phyloP scores from a whole-genome alignment of 2,797 vertebrate species.

The Cephalopachus bancanus region DNA sequence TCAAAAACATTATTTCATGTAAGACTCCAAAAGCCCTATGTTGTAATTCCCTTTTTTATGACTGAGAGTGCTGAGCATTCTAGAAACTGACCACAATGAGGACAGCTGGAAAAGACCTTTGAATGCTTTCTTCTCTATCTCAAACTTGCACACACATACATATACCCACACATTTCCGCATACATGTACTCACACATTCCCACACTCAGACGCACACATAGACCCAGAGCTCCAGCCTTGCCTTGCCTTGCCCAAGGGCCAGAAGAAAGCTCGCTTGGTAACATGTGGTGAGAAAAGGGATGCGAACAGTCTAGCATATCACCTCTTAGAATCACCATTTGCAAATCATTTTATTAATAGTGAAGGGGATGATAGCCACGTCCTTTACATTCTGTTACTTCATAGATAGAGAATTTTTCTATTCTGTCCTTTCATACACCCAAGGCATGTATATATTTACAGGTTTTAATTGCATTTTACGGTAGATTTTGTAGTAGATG shows the following conservation, averaged over 20 bases:
- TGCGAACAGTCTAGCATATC: neutral
- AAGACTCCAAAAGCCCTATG: neutral
- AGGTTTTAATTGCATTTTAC: too few relatives aligned
- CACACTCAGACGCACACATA: too few relatives aligned
- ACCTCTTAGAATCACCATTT: neutral
- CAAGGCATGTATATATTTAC: too few relatives aligned
- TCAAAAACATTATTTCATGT: conserved; percentile 54
- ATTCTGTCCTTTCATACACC: too few relatives aligned
- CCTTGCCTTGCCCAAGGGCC: neutral
- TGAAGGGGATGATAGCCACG: neutral
- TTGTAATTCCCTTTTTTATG: conserved; percentile 49
- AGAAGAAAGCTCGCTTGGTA: neutral
- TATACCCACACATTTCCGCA: too few relatives aligned
- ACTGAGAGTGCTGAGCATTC: neutral
- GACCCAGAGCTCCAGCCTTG: too few relatives aligned
- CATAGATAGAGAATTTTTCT: neutral
- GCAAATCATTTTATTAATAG: neutral
- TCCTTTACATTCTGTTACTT: neutral
- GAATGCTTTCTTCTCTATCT: neutral
- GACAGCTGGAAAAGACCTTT: neutral
- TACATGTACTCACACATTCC: too few relatives aligned
- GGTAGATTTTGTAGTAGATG: too few relatives aligned
- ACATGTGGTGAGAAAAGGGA: neutral
- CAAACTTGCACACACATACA: neutral
- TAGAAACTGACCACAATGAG: conserved; percentile 24